Evolutionary conservation across 2,113 vertebrate species (phyloP), one percentile per base, ranked within the genome.

Genomic region (Archocentrus centrarchus): DNA sequence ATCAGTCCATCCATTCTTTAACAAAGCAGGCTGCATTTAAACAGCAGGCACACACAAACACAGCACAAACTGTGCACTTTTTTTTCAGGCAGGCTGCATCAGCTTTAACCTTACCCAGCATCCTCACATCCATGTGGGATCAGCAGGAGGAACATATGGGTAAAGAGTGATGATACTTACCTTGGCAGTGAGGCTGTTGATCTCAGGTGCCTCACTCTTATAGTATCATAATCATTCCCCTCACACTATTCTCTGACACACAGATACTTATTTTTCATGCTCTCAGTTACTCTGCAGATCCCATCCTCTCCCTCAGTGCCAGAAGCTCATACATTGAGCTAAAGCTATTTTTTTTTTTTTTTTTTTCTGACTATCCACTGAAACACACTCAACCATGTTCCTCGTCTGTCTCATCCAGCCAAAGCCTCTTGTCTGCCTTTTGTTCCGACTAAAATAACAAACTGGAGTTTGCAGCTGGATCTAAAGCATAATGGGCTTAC

Each of bases 151-250:
- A 80, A 62, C 83, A 82, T 53, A 53, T 68, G 64, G 86, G 80
- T 53, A 58, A 60, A 50, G 73, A 24, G n/a, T 81, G 81, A 82
- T 13, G 59, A 50, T 58, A 7, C 61, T 79, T 83, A 90, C 86
- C 80, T 88, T 79, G 85, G 78, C 73, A 50, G 55, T 30, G 22
- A 83, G 39, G 75, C 75, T 79, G 68, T 68, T 62, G 59, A 88
- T 79, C 61, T 63, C 6, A 5, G 37, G 35, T 37, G 57, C 78
- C 66, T 77, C 20, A 6, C 62, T 80, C 76, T 83, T 63, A 82
- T 86, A 11, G 3, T 64, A 61, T 77, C 47, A 80, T 79, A 93
- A 84, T 35, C 22, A 85, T 89, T 91, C 89, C 80, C 63, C 85
- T 89, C 85, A 82, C 88, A 84, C 17, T 6, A 18, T 82, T 75